Base-by-base conservation (phyloP, 2,888 invertebrate genomes). In the Punctoribates punctum region DNA sequence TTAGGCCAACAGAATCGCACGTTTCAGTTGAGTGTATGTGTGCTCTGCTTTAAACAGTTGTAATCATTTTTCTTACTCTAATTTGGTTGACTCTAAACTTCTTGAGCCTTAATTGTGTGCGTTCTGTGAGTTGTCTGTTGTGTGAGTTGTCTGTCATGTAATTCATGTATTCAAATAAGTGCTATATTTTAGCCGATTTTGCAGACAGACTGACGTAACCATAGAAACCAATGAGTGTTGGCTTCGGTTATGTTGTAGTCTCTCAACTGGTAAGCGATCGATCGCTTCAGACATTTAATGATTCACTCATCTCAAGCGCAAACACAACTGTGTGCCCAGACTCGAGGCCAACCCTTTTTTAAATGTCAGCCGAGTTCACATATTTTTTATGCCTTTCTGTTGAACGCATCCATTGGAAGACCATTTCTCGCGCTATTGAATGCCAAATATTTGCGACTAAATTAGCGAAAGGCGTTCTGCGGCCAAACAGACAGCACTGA, bases 281-380 rank as follows among this genome's bases (percentile, higher is more conserved):
- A 67, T 67, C 67, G 67, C 20, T 67, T 42, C 67, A 67, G 38
- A 67, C 67, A 72, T 9, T 23, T 5, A 72, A 46, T 46, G 72
- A 72, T 72, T 72, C 42, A 46, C 20, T 72, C 48, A 48, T 72
- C 8, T 48, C 15, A 65, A 65, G 65, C 42, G 70, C 70, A 42
- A 70, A 46, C 48, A 42, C 15, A 34, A 23, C 42, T 23, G 27
- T 29, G 60, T 29, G 60, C 60, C 57, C 60, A 60, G 60, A 60
- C 60, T 60, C 29, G 23, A 27, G 51, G 17, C 51, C 11, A 72
- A 23, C 48, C 72, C 46, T 42, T 70, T 72, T 72, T 72, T 72
- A 72, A 72, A 72, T 72, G 72, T 72, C 72, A 72, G 17, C 8
- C n/a, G 48, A 72, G 72, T 72, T 72, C 72, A 72, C 23, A 2